Conservation (phyloP, 2,888 invertebrate species). For the Mamestra brassicae region DNA sequence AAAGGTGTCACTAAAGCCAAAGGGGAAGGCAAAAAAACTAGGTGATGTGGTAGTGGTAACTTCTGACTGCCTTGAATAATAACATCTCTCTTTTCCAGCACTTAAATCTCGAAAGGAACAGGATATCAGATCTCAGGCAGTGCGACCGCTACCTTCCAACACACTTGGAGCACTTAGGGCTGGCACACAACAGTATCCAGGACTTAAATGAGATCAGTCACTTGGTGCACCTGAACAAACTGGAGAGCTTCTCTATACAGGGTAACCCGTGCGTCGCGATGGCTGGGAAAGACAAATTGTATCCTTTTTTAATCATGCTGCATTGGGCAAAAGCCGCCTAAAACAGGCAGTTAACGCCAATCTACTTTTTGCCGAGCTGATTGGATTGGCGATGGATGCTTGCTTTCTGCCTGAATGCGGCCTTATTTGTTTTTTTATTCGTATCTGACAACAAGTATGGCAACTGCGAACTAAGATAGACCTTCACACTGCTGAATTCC, state of each 20-base stretch:
- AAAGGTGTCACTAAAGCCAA: no score
- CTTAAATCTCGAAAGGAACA: constrained; percentile 96
- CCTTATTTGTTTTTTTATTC: no score
- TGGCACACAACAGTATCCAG: constrained; percentile 95
- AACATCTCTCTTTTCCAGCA: constrained; percentile 90
- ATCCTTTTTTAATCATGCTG: constrained; percentile 90
- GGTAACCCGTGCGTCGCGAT: constrained; percentile 97
- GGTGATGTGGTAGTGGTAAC: no score
- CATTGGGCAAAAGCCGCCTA: neutral
- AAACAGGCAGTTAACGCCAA: no score
- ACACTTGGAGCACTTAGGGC: constrained; percentile 93
- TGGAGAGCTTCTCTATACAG: constrained; percentile 95
- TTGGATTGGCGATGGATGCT: no score
- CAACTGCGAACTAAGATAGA: no score
- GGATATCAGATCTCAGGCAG: constrained; percentile 95
- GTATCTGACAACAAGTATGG: no score
- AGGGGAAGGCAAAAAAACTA: no score
- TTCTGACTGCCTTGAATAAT: neutral
- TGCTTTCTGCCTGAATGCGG: no score
- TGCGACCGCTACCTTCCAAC: constrained; percentile 96
- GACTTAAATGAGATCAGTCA: constrained; percentile 97
- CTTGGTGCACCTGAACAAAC: constrained; percentile 93
- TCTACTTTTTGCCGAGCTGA: no score
- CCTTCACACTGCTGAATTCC: no score
- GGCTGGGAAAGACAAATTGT: constrained; percentile 94